These are phyloP conservation scores for Ladona fulva DNA, from an alignment of 1,140 invertebrate species.

Conservation along the genomic window DNA sequence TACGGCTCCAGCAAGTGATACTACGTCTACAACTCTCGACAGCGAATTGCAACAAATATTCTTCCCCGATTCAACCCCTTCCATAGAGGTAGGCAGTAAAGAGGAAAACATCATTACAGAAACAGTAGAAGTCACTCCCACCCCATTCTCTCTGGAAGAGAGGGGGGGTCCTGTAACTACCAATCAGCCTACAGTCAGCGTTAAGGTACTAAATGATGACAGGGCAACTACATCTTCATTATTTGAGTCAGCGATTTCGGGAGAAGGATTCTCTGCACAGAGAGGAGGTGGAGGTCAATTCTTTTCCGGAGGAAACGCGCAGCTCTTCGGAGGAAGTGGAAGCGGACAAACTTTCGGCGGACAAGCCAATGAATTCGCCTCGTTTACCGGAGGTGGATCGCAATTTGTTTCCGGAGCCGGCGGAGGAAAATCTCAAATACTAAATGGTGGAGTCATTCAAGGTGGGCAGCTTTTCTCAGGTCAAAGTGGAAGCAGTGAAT, in stretches of 20 bases:
- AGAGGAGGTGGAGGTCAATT: background rate
- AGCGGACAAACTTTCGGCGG: no score
- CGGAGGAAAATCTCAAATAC: background rate
- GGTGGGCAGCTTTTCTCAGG: background rate
- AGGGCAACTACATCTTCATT: background rate
- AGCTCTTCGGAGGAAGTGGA: no score
- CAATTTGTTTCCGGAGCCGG: background rate
- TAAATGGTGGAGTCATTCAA: background rate
- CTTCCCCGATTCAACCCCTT: background rate
- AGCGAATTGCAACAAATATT: background rate
- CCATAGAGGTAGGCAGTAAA: background rate
- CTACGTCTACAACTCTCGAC: background rate
- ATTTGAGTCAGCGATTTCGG: no score
- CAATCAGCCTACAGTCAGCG: background rate
- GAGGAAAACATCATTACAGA: background rate
- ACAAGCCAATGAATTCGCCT: no score
- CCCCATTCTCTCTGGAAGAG: background rate
- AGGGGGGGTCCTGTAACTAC: background rate
- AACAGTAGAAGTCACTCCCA: background rate
- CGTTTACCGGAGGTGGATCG: no score
- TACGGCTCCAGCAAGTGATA: background rate
- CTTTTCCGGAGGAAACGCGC: background rate
- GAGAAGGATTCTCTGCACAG: background rate
- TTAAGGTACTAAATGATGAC: background rate
- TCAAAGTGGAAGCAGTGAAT: background rate